Evolutionary conservation across 2,113 vertebrate species (phyloP).

Genomic region (Chaetodon auriga): DNA sequence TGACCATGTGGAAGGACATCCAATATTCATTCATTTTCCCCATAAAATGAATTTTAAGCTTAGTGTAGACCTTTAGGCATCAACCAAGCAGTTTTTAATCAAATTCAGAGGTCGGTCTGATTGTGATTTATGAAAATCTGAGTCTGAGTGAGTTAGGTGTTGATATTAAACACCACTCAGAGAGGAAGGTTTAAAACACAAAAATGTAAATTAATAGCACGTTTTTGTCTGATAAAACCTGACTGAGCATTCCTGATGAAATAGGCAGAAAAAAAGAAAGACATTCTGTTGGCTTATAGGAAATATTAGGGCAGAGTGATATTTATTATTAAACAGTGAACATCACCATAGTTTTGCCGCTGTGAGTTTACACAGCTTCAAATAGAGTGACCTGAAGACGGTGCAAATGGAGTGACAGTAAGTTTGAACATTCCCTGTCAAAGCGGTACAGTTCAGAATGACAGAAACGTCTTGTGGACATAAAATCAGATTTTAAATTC

Average conservation of each 20-base stretch:
- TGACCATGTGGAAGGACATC: neutral
- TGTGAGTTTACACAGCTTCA: neutral
- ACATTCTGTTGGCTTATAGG: neutral
- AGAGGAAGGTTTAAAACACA: slow-evolving; percentile 4
- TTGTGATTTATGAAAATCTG: slow-evolving; percentile 49
- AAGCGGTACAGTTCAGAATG: neutral
- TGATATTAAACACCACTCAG: slow-evolving; percentile 32
- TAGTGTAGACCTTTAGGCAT: neutral
- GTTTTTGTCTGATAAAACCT: neutral
- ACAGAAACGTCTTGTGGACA: neutral
- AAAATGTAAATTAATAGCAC: neutral
- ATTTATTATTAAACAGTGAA: slow-evolving; percentile 2
- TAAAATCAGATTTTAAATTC: neutral
- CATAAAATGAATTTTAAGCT: slow-evolving; percentile 5
- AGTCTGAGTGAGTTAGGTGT: slow-evolving; percentile 11
- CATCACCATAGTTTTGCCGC: neutral
- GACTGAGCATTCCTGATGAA: neutral
- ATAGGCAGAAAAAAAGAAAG: neutral
- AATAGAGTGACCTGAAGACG: neutral
- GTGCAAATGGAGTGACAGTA: neutral
- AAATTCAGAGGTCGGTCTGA: slow-evolving; percentile 9
- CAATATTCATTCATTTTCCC: slow-evolving; percentile 15
- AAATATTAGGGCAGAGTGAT: neutral
- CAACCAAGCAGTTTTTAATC: slow-evolving; percentile 31
- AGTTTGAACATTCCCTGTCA: slow-evolving; percentile 12